Evolutionary conservation across 2,888 invertebrate genomes (phyloP), one percentile per base, ranked within the genome.

Genomic region (Ametastegia equiseti): DNA sequence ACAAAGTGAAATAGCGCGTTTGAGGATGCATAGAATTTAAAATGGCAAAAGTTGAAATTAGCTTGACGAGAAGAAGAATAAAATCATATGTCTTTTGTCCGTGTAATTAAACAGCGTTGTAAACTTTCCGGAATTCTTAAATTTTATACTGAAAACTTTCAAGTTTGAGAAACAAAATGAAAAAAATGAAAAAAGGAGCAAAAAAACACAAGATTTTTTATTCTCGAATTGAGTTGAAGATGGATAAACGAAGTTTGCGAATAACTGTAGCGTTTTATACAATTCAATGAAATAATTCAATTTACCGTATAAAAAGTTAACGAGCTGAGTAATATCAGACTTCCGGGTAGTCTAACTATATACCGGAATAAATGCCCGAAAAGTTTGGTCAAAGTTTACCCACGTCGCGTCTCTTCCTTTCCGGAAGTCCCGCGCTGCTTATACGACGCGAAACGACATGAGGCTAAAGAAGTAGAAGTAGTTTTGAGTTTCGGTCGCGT

Each of bases 11-110:
- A n/a, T n/a, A 33, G 30, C 30, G 33, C 33, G 33, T 63, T 63
- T 63, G 30, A 63, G 63, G 63, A 63, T 63, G 63, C 63, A 63
- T 80, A 84, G 85, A 86, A 85, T 87, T 88, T 82, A 82, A 84
- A 88, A 87, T 84, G 84, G 83, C 83, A 84, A 81, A 83, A 88
- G 85, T 86, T 87, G 86, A 88, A 88, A 86, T 85, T 85, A 85
- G 85, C 84, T 88, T 87, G 84, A 81, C 63, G 79, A 75, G 78
- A 84, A 84, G 82, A 84, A 84, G 83, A 81, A 85, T 85, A 83
- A 30, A 63, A 63, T 33, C 63, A 83, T 75, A 63, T 81, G 78
- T 82, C 82, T 80, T 54, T 77, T 50, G 60, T 82, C 77, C 84
- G 83, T 82, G 84, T 85, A 86, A 88, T 87, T 87, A 86, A 88